Base-by-base conservation (phyloP, 2,113 vertebrate species). In the Pristiophorus japonicus region DNA sequence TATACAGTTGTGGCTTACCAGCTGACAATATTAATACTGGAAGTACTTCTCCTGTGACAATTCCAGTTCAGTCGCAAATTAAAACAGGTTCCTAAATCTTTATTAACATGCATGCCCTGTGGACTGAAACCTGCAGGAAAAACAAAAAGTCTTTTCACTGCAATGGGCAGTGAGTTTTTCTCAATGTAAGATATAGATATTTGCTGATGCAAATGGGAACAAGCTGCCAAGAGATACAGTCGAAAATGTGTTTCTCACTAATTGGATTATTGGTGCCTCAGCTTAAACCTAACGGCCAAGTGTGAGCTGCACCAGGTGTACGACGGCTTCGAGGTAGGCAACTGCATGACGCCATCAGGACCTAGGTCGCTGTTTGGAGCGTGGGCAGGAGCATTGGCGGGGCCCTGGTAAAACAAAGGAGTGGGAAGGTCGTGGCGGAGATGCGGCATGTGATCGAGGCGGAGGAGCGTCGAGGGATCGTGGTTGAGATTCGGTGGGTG, bases 31-130 rank as follows among this genome's bases (percentile, higher is more conserved):
- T 94, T 94, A 47, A 47, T 70, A 93, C 12, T 11, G 92, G 38
- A 67, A 47, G 11, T 67, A 94, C n/a, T 63, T 65, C 59, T 94
- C 63, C 38, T 27, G 22, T 67, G 63, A 94, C 42, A 42, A 42
- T 93, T 94, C 3, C 42, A 27, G 24, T 45, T 94, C 42, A 12
- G 1, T 45, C 38, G 12, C 22, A 94, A 94, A 67, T 27, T 70
- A 47, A 65, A 94, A 94, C 10, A 70, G 16, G 63, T 91, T 91
- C 55, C 59, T 63, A 34, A 55, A 91, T 94, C 92, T 30, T 94
- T 94, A 62, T 38, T 92, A 2, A 38, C 14, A 92, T 38, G 18
- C 38, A 70, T 70, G 38, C 4, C 42, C 38, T 47, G 63, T 94
- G 42, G 38, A 94, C 45, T 47, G 65, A 70, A 70, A 70, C 65